Evolutionary conservation across 2,797 vertebrate species (phyloP).

Genomic region (Hyperoplus immaculatus): DNA sequence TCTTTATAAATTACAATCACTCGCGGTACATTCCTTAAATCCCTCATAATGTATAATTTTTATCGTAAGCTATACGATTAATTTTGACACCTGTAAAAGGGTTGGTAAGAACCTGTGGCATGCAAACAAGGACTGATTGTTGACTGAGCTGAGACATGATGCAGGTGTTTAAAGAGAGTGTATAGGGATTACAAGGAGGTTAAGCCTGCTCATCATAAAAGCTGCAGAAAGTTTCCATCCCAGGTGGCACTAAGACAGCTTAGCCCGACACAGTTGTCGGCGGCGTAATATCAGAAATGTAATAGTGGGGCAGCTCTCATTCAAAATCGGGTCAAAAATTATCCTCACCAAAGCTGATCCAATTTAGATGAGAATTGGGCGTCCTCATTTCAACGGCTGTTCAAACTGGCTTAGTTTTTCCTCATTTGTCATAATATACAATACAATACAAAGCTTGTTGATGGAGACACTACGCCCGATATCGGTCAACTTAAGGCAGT

Average conservation of each 20-base stretch:
- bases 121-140: conserved; percentile 35
- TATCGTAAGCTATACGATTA: neutral
- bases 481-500: conserved; percentile 3
- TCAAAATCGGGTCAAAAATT: conserved; percentile 77
- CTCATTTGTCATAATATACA: conserved; percentile 46
- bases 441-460: conserved; percentile 12
- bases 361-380: conserved; percentile 57
- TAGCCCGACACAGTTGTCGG: conserved; percentile 64
- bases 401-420: conserved; percentile 63
- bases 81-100: neutral
- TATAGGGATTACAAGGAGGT: conserved; percentile 74
- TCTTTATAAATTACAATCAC: neutral
- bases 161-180: conserved; percentile 65
- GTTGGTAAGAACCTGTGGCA: neutral
- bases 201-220: conserved; percentile 78
- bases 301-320: conserved; percentile 31
- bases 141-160: conserved; percentile 59
- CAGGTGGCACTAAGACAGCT: conserved; percentile 77
- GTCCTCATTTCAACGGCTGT: conserved; percentile 60
- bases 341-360: conserved; percentile 66
- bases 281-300: conserved; percentile 70
- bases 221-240: conserved; percentile 77
- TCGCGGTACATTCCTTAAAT: neutral
- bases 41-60: neutral
- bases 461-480: neutral